Evolutionary conservation across 2,797 vertebrate genomes (phyloP), one percentile per base, ranked within the genome.

Genomic region (Oreortyx pictus): DNA sequence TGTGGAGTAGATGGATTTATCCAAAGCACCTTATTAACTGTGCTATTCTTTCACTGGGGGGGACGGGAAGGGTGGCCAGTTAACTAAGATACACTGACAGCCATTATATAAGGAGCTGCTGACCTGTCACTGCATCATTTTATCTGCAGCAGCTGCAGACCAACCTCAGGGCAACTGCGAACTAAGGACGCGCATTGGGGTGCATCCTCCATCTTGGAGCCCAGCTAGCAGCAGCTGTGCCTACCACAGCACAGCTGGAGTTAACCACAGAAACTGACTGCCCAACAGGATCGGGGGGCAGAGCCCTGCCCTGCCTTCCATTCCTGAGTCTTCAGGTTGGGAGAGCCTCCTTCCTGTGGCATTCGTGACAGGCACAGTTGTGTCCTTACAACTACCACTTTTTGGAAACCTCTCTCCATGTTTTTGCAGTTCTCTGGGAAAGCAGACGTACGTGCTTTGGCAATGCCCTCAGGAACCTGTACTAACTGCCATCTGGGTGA

Each of bases 201-300:
- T 0, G 7, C 75, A 39, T 15, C 25, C 31, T 35, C 4, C 7
- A 7, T 0, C 3, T 6, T 17, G 31, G 17, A 60, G 3, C 44
- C 24, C 8, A 8, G 23, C 25, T 6, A 13, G 4, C 6, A 14
- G 25, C 2, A 14, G 57, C 61, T 82, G 83, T 89, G 43, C 89
- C 94, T 85, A 80, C 47, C 44, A 1, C 84, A 87, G 44, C 11
- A 2, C 68, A n/a, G 64, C 86, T 46, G 59, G 80, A 59, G 56
- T 80, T 52, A 89, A 68, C 83, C 97, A 96, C 95, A 89, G 97
- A 97, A 97, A 98, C 97, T 97, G 83, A 37, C 79, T 4, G 33
- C 67, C 97, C 98, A 98, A 97, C 96, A 72, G 89, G 22, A 39
- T 31, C 1, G 2, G 71, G 50, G 27, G 54, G 67, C 8, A 6